Evolutionary conservation across 2,888 invertebrate species (phyloP).

Genomic region (Euplagia quadripunctaria): DNA sequence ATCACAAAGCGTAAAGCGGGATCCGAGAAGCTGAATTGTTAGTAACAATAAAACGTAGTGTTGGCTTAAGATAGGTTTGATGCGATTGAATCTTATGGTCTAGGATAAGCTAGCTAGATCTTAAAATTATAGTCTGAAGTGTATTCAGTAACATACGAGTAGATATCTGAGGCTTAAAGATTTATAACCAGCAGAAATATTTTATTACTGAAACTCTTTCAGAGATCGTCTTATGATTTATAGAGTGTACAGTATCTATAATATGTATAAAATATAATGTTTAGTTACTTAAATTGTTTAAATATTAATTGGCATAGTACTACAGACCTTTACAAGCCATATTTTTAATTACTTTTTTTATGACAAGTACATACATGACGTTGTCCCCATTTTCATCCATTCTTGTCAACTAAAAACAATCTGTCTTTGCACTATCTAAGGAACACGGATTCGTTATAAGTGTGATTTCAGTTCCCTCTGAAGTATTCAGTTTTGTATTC

Average conservation of each 20-base stretch:
- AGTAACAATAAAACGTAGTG: conserved; percentile 43
- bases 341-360: not conserved
- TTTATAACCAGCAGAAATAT: conserved; percentile 41
- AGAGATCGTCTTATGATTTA: conserved; percentile 8
- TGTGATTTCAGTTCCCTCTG: not conserved
- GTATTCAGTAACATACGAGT: conserved; percentile 29
- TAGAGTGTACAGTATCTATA: not conserved
- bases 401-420: no score
- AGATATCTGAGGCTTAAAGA: conserved; percentile 37
- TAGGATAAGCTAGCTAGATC: conserved; percentile 14
- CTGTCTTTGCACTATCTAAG: not conserved
- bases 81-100: conserved; percentile 45
- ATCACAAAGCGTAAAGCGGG: conserved; percentile 23
- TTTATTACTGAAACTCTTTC: conserved; percentile 29
- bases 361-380: no score
- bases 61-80: conserved; percentile 33
- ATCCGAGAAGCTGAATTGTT: conserved; percentile 25
- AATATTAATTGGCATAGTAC: not conserved
- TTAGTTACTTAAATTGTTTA: not conserved
- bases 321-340: no score
- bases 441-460: no score
- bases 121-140: conserved; percentile 30
- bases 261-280: not conserved
- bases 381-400: no score
- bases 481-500: not conserved